These are phyloP conservation scores for Calycopis cecrops DNA, from an alignment of 1,140 invertebrate species.

Conservation along the genomic window DNA sequence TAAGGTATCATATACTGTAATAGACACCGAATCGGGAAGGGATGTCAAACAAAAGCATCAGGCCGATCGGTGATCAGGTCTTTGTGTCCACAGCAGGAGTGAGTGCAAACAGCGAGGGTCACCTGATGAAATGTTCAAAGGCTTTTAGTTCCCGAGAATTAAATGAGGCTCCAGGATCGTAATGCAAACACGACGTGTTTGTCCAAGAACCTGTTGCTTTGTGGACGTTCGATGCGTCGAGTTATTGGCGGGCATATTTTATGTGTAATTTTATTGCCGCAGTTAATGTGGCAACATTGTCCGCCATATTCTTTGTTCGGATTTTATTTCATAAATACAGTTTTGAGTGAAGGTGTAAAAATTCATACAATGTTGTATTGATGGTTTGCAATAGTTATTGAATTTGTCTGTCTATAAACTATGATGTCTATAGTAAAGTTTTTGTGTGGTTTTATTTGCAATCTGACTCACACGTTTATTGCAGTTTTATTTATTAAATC, in stretches of 20 bases:
- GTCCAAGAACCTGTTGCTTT: slow-evolving; percentile 70
- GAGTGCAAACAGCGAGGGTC: slow-evolving; percentile 71
- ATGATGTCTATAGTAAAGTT: too few species aligned
- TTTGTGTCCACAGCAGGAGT: slow-evolving; percentile 73
- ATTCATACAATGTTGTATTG: too few species aligned
- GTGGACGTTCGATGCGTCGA: slow-evolving; percentile 61
- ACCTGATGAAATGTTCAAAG: slow-evolving; percentile 75
- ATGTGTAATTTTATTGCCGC: slow-evolving; percentile 55
- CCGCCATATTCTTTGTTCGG: background rate
- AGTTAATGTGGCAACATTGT: slow-evolving; percentile 62
- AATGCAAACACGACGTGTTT: slow-evolving; percentile 70
- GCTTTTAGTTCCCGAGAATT: slow-evolving; percentile 75
- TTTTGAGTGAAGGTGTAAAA: too few species aligned
- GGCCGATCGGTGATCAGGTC: slow-evolving; percentile 68
- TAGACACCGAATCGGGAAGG: slow-evolving; percentile 46
- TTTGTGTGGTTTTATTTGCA: too few species aligned
- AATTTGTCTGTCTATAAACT: too few species aligned
- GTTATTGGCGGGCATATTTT: slow-evolving; percentile 69
- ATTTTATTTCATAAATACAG: too few species aligned
- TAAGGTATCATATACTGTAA: slow-evolving; percentile 28
- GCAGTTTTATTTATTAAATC: too few species aligned
- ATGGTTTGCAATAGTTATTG: too few species aligned
- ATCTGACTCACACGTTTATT: too few species aligned
- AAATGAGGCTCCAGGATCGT: slow-evolving; percentile 73
- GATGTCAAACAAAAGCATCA: slow-evolving; percentile 60